Evolutionary conservation across 2,888 invertebrate genomes (phyloP).

Genomic region (Mesoligia furuncula): DNA sequence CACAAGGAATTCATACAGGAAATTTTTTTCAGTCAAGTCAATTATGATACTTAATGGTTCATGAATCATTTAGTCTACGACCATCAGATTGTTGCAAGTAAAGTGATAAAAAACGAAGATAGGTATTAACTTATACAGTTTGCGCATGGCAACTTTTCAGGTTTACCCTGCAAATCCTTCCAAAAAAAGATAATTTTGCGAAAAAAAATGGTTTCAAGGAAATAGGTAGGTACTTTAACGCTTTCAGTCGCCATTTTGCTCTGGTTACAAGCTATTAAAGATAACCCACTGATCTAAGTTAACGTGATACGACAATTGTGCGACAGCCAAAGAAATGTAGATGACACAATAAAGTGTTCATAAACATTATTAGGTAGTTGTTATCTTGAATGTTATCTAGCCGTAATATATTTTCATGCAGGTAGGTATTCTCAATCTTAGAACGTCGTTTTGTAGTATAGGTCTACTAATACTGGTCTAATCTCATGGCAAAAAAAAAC

Average conservation of each 20-base stretch:
- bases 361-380: slow-evolving; percentile 8
- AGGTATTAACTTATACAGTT: neutral
- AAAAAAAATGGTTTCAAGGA: neutral
- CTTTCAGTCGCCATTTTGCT: neutral
- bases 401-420: neutral
- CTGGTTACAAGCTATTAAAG: slow-evolving; percentile 7
- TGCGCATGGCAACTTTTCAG: neutral
- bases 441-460: neutral
- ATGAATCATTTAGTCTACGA: too few relatives aligned
- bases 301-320: too few relatives aligned
- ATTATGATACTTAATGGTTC: neutral
- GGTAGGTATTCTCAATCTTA: slow-evolving; percentile 20
- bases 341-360: slow-evolving; percentile 21
- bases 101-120: neutral
- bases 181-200: neutral
- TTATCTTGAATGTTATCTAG: slow-evolving; percentile 43
- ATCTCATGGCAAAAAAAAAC: too few relatives aligned
- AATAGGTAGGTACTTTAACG: neutral
- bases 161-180: neutral
- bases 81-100: neutral
- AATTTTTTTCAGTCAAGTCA: neutral
- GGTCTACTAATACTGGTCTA: too few relatives aligned
- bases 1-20: neutral
- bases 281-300: slow-evolving; percentile 32
- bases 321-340: neutral